phyloP scores from a whole-genome alignment of 2,797 vertebrate genomes.

The Thaleichthys pacificus region DNA sequence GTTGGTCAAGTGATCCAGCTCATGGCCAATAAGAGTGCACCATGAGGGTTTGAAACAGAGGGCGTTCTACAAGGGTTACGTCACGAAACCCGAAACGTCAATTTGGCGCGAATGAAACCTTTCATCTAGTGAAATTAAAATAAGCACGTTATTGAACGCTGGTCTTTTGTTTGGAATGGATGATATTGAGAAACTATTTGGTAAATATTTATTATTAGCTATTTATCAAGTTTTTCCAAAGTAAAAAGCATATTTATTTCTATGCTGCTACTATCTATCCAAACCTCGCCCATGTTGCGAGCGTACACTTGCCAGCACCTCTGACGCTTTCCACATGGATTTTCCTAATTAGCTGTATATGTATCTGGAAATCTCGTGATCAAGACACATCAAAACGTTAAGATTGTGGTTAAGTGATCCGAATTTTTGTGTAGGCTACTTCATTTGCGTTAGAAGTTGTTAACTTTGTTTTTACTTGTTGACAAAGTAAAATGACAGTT shows the following conservation, averaged over 20 bases:
- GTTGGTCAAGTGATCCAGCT: slow-evolving; percentile 83
- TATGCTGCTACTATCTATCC: background rate
- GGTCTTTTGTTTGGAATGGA: too few species aligned
- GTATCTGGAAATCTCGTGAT: too few species aligned
- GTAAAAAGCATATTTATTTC: too few species aligned
- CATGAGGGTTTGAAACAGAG: slow-evolving; percentile 79
- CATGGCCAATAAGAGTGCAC: slow-evolving; percentile 69
- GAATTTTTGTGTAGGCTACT: too few species aligned
- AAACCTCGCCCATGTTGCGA: background rate
- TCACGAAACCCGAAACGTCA: slow-evolving; percentile 46
- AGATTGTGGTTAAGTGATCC: too few species aligned
- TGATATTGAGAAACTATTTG: too few species aligned
- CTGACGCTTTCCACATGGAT: background rate
- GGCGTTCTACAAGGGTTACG: slow-evolving; percentile 51
- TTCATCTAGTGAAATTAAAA: slow-evolving; percentile 20
- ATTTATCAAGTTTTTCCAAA: too few species aligned
- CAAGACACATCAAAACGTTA: too few species aligned
- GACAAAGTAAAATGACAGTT: background rate
- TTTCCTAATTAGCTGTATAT: background rate
- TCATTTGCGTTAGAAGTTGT: too few species aligned
- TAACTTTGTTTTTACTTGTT: background rate
- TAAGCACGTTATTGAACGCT: background rate
- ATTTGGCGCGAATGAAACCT: slow-evolving; percentile 68
- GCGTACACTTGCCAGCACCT: background rate
- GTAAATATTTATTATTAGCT: too few species aligned